Base-by-base conservation (phyloP, 2,888 invertebrate genomes). In the Rhimphoctona megacephalus region DNA sequence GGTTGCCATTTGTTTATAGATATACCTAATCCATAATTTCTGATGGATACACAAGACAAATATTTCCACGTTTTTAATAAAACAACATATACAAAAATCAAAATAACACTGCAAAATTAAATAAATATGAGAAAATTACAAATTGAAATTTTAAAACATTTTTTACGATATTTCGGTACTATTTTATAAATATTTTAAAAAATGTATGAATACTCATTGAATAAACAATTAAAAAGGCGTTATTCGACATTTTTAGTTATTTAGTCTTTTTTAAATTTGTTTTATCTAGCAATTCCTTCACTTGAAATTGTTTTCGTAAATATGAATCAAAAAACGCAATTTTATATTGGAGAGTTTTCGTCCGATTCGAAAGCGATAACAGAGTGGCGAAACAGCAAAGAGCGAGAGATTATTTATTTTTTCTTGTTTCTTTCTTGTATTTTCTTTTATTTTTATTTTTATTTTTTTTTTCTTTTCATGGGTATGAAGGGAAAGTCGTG, bases 401-500 rank as follows among this genome's bases (percentile, higher is more conserved):
- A 19, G 69, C 52, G 25, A 67, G 39, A 57, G 43, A 79, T 79
- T 79, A 30, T 61, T 61, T 61, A 30, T 61, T 61, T 57, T 61
- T 61, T 30, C 61, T 17, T 25, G 30, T 30, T 19, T 73, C 80
- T 67, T 39, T 33, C 64, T 79, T 11, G 11, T 76, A 22, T 61
- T 43, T 2, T 9, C 11, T 2, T 43, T 43, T n/a, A n/a, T 46
- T 61, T 61, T 61, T 22, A n/a, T 9, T n/a, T 30, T 30, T 19
- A n/a, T 39, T 9, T 74, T 57, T 57, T 74, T 43, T 66, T 78
- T 73, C 78, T 61, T 64, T 39, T 49, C 72, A 66, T 54, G 64
- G 39, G 64, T 19, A 83, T 17, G 17, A 80, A 80, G 80, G 72
- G 66, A 78, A 76, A 72, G 52, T 64, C 64, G 70, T 69, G 74